These are phyloP conservation scores for Rhinichthys osculus DNA, from an alignment of 2,797 vertebrate species.

Conservation along the genomic window DNA sequence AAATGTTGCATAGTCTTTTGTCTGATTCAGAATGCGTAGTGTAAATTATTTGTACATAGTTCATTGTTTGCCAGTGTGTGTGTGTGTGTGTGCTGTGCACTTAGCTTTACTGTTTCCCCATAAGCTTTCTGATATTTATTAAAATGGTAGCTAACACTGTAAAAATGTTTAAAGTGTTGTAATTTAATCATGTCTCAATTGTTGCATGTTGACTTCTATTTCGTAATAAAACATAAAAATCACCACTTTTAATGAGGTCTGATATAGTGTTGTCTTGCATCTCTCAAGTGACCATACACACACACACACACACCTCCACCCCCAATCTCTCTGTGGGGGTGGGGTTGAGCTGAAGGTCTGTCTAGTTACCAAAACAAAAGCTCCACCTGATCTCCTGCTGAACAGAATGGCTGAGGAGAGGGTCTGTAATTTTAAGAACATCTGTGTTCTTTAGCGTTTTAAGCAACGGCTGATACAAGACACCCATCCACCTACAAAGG, in stretches of 20 bases:
- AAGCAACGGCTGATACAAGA: conserved; percentile 57
- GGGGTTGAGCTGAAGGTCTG: conserved; percentile 49
- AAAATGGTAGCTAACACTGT: conserved; percentile 73
- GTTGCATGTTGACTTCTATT: conserved; percentile 53
- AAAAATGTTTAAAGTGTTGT: conserved; percentile 40
- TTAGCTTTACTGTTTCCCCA: conserved; percentile 68
- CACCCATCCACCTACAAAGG: conserved; percentile 50
- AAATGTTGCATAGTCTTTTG: conserved; percentile 23
- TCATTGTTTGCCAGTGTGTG: conserved; percentile 65
- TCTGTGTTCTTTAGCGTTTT: conserved; percentile 80
- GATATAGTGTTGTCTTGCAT: conserved; percentile 59
- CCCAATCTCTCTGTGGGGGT: conserved; percentile 14
- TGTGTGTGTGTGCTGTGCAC: conserved; percentile 72
- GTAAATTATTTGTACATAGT: conserved; percentile 74
- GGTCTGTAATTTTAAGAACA: conserved; percentile 78
- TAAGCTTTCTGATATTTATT: conserved; percentile 79
- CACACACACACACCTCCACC: background rate
- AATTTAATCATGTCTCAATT: conserved; percentile 20
- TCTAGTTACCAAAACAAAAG: conserved; percentile 71
- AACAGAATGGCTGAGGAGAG: conserved; percentile 62
- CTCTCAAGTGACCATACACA: conserved; percentile 17
- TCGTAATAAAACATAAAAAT: conserved; percentile 67
- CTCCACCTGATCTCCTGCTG: conserved; percentile 74
- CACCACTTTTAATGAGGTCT: conserved; percentile 56
- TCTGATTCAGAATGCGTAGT: background rate